These are phyloP conservation scores for Hystrix brachyura DNA, from an alignment of 2,113 vertebrate genomes.

Conservation along the genomic window DNA sequence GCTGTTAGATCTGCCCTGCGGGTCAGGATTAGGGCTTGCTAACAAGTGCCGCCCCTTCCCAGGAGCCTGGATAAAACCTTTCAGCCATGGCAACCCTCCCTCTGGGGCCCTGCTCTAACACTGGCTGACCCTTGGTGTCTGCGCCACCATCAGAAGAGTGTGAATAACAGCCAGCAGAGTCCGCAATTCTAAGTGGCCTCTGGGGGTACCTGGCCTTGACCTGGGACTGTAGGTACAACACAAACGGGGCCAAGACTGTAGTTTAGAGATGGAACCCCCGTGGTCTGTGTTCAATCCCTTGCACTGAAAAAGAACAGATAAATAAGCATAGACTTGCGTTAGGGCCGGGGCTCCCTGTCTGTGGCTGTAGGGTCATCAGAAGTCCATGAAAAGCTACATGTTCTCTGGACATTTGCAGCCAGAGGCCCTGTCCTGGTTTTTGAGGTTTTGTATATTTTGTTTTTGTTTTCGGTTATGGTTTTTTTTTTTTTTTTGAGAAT, in stretches of 20 bases:
- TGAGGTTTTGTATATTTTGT: neutral
- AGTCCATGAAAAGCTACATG: neutral
- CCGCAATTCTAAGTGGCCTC: neutral
- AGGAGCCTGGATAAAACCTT: neutral
- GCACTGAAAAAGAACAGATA: neutral
- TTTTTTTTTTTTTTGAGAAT: constrained; percentile 17
- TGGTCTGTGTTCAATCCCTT: neutral
- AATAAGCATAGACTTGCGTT: neutral
- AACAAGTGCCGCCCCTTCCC: neutral
- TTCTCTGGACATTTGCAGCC: neutral
- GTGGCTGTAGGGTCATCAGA: neutral
- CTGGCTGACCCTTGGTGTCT: neutral
- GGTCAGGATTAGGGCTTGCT: neutral
- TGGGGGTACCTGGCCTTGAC: neutral
- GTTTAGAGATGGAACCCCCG: neutral
- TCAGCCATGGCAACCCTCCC: neutral
- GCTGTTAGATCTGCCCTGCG: neutral
- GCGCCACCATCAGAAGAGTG: neutral
- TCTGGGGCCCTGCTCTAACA: neutral
- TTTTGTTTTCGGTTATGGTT: neutral
- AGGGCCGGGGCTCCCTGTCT: neutral
- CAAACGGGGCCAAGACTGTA: neutral
- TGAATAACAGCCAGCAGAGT: neutral
- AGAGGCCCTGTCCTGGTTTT: neutral
- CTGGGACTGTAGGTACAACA: neutral